These are phyloP conservation scores for Sogatella furcifera DNA, from an alignment of 1,140 invertebrate species.

Conservation along the genomic window DNA sequence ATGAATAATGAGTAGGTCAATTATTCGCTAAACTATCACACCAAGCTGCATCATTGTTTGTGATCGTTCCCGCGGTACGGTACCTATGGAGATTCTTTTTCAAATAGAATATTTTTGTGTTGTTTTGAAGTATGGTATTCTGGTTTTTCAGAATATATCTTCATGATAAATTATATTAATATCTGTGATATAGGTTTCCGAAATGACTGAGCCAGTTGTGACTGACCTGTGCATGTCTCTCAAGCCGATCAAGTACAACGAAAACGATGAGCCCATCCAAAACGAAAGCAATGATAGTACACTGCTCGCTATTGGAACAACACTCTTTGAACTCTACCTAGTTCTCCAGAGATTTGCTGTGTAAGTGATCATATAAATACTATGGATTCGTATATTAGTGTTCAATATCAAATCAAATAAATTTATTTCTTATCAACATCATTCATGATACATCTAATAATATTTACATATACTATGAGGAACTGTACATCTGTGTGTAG, in stretches of 20 bases:
- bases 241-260: conserved; percentile 45
- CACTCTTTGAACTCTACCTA: conserved; percentile 83
- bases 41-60: no score
- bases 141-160: background rate
- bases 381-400: no score
- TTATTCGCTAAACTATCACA: no score
- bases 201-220: conserved; percentile 56
- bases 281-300: conserved; percentile 36
- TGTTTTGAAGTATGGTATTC: background rate
- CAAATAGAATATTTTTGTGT: background rate
- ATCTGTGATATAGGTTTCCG: conserved; percentile 38
- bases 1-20: no score
- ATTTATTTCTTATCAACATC: no score
- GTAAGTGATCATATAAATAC: conserved; percentile 34
- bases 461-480: no score
- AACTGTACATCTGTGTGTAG: no score
- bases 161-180: conserved; percentile 1
- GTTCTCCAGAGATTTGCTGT: conserved; percentile 72
- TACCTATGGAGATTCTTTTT: no score
- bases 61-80: no score
- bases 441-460: no score
- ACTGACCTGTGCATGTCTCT: conserved; percentile 58
- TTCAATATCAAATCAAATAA: no score
- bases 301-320: conserved; percentile 66
- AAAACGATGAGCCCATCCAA: conserved; percentile 8